Percentiles rank a stretch among this genome's conserved stretches.
phyloP scores from a whole-genome alignment of 1,140 invertebrate genomes.

The Cyclargus thomasi region DNA sequence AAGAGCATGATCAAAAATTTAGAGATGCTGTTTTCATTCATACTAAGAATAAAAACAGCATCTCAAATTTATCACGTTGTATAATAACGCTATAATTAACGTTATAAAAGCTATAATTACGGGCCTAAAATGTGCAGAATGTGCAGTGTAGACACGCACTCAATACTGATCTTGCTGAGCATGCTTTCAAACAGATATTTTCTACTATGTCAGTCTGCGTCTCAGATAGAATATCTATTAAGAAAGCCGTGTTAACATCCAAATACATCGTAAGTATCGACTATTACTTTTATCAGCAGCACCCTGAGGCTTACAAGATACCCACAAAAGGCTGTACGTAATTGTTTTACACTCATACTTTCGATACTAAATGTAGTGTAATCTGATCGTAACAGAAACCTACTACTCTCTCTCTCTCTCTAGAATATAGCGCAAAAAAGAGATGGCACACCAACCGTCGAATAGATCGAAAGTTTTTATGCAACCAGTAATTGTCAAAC shows the following conservation, averaged over 20 bases:
- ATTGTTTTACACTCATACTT: conserved; percentile 2
- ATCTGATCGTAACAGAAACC: conserved; percentile 14
- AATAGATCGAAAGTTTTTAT: conserved; percentile 11
- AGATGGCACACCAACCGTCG: conserved; percentile 3
- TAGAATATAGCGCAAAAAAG: background rate
- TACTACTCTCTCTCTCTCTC: conserved; percentile 2
- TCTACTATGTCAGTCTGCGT: no score
- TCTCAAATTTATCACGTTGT: no score
- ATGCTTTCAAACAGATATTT: no score
- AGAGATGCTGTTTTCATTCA: no score
- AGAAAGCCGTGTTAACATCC: background rate
- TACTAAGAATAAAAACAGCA: no score
- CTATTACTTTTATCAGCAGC: background rate
- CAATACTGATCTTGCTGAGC: no score
- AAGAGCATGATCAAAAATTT: no score
- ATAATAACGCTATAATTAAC: no score
- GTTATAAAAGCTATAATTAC: no score
- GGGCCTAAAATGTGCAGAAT: no score
- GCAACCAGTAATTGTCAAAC: background rate
- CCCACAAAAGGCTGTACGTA: background rate
- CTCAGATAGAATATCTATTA: background rate
- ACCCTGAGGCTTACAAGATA: background rate
- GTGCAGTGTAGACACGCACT: no score
- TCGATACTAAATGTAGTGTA: conserved; percentile 1
- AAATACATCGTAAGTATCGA: background rate